Percentiles rank a stretch among this genome's conserved stretches.
These are phyloP conservation scores for Theristus sp. DNA, from an alignment of 2,888 invertebrate genomes.

Conservation along the genomic window DNA sequence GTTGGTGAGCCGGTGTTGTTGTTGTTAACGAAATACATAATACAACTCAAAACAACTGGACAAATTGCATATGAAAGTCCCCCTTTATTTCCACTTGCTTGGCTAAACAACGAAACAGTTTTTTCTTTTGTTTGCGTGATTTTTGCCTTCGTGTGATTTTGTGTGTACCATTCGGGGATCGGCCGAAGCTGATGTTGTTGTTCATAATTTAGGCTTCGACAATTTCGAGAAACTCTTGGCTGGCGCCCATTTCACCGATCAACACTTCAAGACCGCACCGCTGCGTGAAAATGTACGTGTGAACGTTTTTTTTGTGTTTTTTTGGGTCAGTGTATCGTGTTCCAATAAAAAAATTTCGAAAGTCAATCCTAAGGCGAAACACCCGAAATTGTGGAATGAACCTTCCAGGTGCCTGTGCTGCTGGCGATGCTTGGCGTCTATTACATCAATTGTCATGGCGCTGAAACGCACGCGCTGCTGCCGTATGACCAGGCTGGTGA, in stretches of 20 bases:
- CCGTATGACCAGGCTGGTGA: conserved; percentile 68
- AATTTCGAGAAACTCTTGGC: conserved; percentile 76
- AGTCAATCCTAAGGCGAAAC: too few relatives aligned
- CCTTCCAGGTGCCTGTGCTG: conserved; percentile 64
- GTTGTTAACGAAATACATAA: conserved; percentile 1
- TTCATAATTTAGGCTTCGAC: conserved; percentile 42
- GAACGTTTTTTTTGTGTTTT: conserved; percentile 2
- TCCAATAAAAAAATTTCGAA: too few relatives aligned
- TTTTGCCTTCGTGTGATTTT: neutral
- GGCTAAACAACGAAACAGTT: neutral
- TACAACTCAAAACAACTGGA: neutral
- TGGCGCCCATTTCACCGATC: conserved; percentile 81
- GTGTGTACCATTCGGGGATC: neutral
- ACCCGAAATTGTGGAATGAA: too few relatives aligned
- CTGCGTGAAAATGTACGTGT: conserved; percentile 66
- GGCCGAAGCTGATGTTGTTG: conserved; percentile 16
- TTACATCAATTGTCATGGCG: conserved; percentile 83
- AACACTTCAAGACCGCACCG: conserved; percentile 69
- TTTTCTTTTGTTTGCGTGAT: neutral
- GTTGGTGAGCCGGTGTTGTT: conserved; percentile 34
- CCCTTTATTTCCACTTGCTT: too few relatives aligned
- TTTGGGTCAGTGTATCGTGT: too few relatives aligned
- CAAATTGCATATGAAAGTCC: too few relatives aligned
- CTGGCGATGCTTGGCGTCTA: conserved; percentile 66
- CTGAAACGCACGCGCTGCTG: conserved; percentile 82